Percentiles rank a stretch among this genome's conserved stretches.
Conservation (phyloP, 2,888 invertebrate species). For the Yponomeuta malinellus region DNA sequence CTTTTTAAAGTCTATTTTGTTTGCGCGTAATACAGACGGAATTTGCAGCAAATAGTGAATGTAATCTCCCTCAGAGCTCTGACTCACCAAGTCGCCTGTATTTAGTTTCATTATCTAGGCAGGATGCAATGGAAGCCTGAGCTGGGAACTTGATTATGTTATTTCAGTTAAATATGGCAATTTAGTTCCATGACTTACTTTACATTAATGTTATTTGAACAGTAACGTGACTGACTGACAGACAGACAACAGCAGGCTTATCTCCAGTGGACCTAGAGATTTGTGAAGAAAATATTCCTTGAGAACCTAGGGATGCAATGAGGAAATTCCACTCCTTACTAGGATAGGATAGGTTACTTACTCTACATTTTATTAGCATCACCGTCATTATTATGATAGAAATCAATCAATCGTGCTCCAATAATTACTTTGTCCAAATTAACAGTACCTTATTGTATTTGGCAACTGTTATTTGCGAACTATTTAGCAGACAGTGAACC, state of each 20-base stretch:
- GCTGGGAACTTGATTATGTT: background rate
- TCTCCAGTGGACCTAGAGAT: too few relatives aligned
- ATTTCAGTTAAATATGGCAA: background rate
- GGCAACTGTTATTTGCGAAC: background rate
- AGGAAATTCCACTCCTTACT: too few relatives aligned
- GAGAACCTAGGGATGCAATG: too few relatives aligned
- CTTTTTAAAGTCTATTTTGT: background rate
- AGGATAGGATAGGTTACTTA: too few relatives aligned
- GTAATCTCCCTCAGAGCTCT: background rate
- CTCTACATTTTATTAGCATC: too few relatives aligned
- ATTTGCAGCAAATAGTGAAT: background rate
- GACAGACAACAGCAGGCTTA: too few relatives aligned
- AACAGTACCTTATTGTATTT: background rate
- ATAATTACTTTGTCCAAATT: background rate
- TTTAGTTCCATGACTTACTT: background rate
- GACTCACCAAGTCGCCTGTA: background rate
- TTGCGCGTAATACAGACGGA: background rate
- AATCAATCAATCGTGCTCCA: background rate
- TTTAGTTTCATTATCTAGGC: background rate
- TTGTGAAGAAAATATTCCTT: too few relatives aligned
- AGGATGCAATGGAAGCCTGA: background rate
- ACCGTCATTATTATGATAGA: too few relatives aligned
- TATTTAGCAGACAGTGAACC: background rate
- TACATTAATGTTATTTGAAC: background rate
- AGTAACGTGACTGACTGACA: too few relatives aligned